Percentiles rank a stretch among this genome's conserved stretches.
Evolutionary conservation across 2,113 vertebrate genomes (phyloP).

Genomic region (Phodopus roborovskii): DNA sequence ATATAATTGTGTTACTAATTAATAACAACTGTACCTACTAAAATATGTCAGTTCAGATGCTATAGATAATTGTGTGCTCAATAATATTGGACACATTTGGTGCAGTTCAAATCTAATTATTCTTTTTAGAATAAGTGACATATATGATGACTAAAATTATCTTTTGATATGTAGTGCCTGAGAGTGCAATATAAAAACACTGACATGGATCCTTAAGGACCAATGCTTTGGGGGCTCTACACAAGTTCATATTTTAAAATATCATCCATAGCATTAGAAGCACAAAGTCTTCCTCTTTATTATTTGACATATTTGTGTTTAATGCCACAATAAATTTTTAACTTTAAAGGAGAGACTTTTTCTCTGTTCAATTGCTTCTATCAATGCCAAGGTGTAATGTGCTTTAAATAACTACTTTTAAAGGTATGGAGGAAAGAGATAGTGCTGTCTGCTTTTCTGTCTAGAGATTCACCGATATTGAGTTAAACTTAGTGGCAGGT

Average conservation of each 20-base stretch:
- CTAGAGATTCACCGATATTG: neutral
- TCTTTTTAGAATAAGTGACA: neutral
- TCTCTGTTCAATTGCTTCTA: neutral
- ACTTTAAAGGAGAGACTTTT: no score
- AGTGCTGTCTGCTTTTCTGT: neutral
- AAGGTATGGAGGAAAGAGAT: neutral
- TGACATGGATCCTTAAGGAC: neutral
- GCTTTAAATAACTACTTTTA: neutral
- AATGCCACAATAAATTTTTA: neutral
- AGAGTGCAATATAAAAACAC: neutral
- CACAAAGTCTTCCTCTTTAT: neutral
- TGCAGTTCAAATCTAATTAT: neutral
- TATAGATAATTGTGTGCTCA: neutral
- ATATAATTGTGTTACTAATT: neutral
- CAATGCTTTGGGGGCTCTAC: neutral
- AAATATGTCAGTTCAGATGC: neutral
- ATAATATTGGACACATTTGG: neutral
- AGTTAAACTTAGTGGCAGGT: no score
- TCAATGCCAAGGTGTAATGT: neutral
- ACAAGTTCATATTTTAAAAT: neutral
- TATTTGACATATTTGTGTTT: neutral
- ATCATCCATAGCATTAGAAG: neutral
- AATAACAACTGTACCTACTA: neutral
- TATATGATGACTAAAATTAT: neutral
- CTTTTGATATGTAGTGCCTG: neutral